Conservation (phyloP, 2,113 vertebrate genomes). For the Neolamprologus devosi region DNA sequence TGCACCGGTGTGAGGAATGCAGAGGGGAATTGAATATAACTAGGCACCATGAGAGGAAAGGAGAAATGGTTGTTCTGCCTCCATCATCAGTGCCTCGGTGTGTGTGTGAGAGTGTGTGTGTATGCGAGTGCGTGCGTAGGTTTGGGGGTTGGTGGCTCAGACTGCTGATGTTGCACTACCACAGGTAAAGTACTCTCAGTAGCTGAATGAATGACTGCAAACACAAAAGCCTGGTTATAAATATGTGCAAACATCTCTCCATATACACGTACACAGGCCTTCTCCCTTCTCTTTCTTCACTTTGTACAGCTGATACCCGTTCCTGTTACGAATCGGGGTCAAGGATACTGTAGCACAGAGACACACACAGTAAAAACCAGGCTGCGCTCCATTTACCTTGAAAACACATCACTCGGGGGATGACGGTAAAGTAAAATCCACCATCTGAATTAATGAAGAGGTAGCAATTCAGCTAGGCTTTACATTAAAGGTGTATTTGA, state of each 20-base stretch:
- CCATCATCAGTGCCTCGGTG: neutral
- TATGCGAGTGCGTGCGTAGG: neutral
- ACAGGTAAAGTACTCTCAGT: slow-evolving; percentile 38
- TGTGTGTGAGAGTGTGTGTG: neutral
- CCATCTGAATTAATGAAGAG: neutral
- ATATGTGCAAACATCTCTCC: neutral
- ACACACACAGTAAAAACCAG: neutral
- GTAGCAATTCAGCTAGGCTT: neutral
- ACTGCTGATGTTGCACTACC: slow-evolving; percentile 51
- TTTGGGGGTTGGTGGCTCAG: slow-evolving; percentile 1
- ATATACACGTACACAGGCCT: neutral
- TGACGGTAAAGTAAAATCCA: neutral
- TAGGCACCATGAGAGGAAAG: slow-evolving; percentile 27
- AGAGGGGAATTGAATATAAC: slow-evolving; percentile 47
- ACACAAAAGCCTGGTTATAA: slow-evolving; percentile 16
- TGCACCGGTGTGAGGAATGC: slow-evolving; percentile 41
- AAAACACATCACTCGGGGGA: neutral
- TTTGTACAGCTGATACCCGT: slow-evolving; percentile 21
- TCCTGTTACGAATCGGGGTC: slow-evolving; percentile 47
- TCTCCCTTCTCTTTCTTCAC: neutral
- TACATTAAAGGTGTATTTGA: neutral
- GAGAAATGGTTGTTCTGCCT: slow-evolving; percentile 31
- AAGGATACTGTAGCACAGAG: slow-evolving; percentile 10
- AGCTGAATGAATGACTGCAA: slow-evolving; percentile 28
- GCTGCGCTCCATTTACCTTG: neutral